Base-by-base conservation (phyloP, 2,888 invertebrate species). In the Plagodis pulveraria region DNA sequence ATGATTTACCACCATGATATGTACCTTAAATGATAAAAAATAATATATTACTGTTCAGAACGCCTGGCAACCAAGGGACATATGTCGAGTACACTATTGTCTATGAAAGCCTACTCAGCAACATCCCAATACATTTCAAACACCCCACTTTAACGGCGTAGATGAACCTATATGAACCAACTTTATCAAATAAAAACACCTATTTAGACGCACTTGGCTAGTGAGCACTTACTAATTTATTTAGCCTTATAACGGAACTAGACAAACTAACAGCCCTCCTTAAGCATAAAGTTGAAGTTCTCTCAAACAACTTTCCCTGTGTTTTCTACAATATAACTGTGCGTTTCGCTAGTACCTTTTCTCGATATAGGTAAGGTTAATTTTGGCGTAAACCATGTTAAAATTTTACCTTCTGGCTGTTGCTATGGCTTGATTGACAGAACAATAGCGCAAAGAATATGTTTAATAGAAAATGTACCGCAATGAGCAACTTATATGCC, bases 241-340 rank as follows among this genome's bases (percentile, higher is more conserved):
- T 69, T 63, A 62, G 63, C 51, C 56, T 55, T 51, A 66, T 57
- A 51, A 49, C 61, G 48, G 50, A 63, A 65, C 57, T 59, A 60
- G 62, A 44, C 50, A 40, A 59, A 65, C 65, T 62, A 67, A 65
- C 67, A 67, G 58, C 66, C 59, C 54, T 63, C 55, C 56, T 64
- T 65, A 63, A 69, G 65, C 65, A 71, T 65, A 65, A 69, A 68
- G 62, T 67, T 66, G 57, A 64, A 66, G 65, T 62, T 67, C 54
- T 59, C 50, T 22, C 33, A 47, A 6, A 33, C 46, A 65, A 65
- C 65, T 67, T 67, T 62, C 57, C 63, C 60, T 32, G 42, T 45
- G 61, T 64, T 66, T 61, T 62, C 58, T 59, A 58, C 43, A 46
- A 56, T 54, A 54, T 44, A 65, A 68, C 63, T 65, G 57, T 65